Evolutionary conservation across 2,888 invertebrate genomes (phyloP).

Genomic region (Epinotia brunnichana): DNA sequence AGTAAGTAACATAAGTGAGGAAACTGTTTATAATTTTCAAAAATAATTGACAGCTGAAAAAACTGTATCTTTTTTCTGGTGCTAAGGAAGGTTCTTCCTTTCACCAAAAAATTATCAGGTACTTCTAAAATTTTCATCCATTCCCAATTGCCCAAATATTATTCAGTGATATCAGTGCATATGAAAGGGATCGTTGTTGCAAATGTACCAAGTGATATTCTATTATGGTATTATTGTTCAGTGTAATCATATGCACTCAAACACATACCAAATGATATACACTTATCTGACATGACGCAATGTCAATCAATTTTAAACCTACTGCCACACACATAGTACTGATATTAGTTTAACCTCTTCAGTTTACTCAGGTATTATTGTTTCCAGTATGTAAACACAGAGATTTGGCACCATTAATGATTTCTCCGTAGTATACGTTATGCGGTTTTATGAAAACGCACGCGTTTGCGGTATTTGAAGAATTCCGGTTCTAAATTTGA

Average conservation of each 20-base stretch:
- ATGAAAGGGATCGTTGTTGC: conserved; percentile 6
- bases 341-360: conserved; percentile 14
- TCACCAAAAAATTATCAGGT: too few species aligned
- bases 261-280: conserved; percentile 1
- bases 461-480: conserved; percentile 40
- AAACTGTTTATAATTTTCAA: too few species aligned
- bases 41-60: too few species aligned
- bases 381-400: conserved; percentile 46
- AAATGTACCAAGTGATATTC: conserved; percentile 12
- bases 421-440: conserved; percentile 47
- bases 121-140: too few species aligned
- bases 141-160: too few species aligned
- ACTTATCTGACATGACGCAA: conserved; percentile 17
- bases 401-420: conserved; percentile 49
- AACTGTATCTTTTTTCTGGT: too few species aligned
- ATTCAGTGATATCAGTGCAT: background rate
- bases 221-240: conserved; percentile 1
- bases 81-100: too few species aligned
- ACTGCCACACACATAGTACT: conserved; percentile 4
- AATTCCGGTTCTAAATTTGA: conserved; percentile 46
- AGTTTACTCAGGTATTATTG: conserved; percentile 47
- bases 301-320: conserved; percentile 23
- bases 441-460: conserved; percentile 45
- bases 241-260: conserved; percentile 10
- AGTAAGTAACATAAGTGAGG: too few species aligned